These are phyloP conservation scores for Gandaritis pyraliata DNA, from an alignment of 2,888 invertebrate species.

Conservation along the genomic window DNA sequence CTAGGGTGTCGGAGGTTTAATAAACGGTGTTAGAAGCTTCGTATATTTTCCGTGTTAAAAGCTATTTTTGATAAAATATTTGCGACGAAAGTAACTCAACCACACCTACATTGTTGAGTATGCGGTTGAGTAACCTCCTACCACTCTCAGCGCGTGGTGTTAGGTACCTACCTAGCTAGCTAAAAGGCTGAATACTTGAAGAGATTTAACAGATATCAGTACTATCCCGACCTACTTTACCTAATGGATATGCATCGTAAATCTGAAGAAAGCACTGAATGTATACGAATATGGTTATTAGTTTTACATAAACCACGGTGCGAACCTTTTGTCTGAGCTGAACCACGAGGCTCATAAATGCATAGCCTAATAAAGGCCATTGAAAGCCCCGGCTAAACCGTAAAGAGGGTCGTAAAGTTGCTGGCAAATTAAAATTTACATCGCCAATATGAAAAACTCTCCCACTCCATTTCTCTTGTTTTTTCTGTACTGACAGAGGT, in stretches of 20 bases:
- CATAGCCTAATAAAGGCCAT: conserved; percentile 76
- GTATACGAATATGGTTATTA: conserved; percentile 24
- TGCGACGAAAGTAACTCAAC: conserved; percentile 33
- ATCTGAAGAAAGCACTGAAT: conserved; percentile 16
- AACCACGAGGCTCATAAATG: conserved; percentile 68
- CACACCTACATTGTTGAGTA: neutral
- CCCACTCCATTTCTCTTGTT: conserved; percentile 71
- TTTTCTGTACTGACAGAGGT: conserved; percentile 68
- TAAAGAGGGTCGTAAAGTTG: conserved; percentile 82
- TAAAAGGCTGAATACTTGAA: conserved; percentile 22
- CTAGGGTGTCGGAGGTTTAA: conserved; percentile 44
- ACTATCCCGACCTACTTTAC: conserved; percentile 12
- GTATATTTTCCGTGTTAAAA: conserved; percentile 41
- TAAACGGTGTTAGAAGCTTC: conserved; percentile 41
- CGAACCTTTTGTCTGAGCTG: conserved; percentile 49
- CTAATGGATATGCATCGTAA: conserved; percentile 21
- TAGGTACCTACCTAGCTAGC: conserved; percentile 5
- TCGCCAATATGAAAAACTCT: conserved; percentile 80
- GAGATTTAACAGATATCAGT: conserved; percentile 6
- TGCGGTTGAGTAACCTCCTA: conserved; percentile 1
- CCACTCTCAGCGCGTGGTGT: neutral
- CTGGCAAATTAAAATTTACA: conserved; percentile 83
- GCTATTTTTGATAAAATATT: conserved; percentile 43
- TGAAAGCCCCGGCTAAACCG: conserved; percentile 76
- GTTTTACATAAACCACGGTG: conserved; percentile 26